Evolutionary conservation across 2,888 invertebrate genomes (phyloP), one percentile per base, ranked within the genome.

Genomic region (Acrocera orbiculus): DNA sequence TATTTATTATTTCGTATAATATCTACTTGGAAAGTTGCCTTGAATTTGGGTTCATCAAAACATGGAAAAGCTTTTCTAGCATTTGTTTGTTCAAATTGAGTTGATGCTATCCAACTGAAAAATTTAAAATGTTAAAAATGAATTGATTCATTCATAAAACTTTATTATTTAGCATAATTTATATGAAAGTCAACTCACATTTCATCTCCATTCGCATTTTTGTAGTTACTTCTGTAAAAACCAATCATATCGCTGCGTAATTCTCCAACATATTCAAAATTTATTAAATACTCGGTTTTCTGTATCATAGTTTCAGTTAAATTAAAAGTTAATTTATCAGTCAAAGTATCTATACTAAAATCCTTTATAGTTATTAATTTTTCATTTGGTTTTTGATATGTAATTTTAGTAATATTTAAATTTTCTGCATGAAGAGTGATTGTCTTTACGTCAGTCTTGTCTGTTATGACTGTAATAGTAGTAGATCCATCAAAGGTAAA

Each of bases 41-140:
- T 76, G n/a, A 66, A 49, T 0, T 56, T 58, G 0, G 78, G 77
- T 47, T 76, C 76, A 44, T 80, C 80, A 48, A 70, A 77, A 46
- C 77, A 78, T 0, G 78, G 78, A 50, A 78, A 77, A 0, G 70
- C 74, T 15, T 63, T 60, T 3, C 75, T 64, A 1, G 73, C 72
- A 31, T 63, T 61, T 0, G 66, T 67, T 0, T 73, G 65, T 48
- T 73, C 70, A 30, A 76, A 67, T 37, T 74, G 73, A 0, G 75
- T 73, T 0, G 70, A 64, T 4, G 68, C 66, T 4, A 73, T 48
- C 16, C 41, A 36, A 9, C 45, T 46, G n/a, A 4, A 10, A 9
- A 3, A 10, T 3, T 19, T 7, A 2, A 19, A 19, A 35, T 17
- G 7, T 4, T 13, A 11, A 15, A 27, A 20, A 4, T 17, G 9